A percentile compares a stretch with the other conserved stretches of the same genome.
phyloP scores from a whole-genome alignment of 2,113 vertebrate genomes.

The Mustela lutreola region DNA sequence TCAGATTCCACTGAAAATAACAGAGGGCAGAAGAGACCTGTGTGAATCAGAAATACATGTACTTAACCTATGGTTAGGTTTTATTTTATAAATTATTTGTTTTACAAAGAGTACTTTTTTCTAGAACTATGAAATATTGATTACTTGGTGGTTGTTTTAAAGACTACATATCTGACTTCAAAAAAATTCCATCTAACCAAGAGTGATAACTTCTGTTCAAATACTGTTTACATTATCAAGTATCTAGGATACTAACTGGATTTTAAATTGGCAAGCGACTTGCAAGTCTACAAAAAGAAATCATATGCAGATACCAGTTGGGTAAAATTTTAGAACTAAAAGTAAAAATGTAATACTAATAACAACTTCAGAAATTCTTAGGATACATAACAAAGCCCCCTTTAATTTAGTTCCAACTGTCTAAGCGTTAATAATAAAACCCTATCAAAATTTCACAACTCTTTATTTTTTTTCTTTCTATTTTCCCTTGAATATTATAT shows the following conservation, averaged over 20 bases:
- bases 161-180: background rate
- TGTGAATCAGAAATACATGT: background rate
- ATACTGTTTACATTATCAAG: background rate
- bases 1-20: conserved; percentile 21
- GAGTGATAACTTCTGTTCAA: conserved; percentile 2
- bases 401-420: background rate
- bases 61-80: background rate
- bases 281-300: background rate
- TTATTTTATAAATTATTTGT: conserved; percentile 12
- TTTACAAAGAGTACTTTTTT: conserved; percentile 11
- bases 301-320: background rate
- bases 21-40: conserved; percentile 9
- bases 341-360: background rate
- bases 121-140: background rate
- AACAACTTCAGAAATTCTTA: background rate
- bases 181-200: background rate
- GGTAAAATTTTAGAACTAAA: background rate
- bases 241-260: background rate
- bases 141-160: background rate
- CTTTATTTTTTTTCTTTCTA: background rate
- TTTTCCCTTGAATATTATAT: background rate
- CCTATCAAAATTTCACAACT: conserved; percentile 31
- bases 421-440: conserved; percentile 5
- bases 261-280: background rate
- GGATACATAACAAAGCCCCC: background rate